phyloP scores from a whole-genome alignment of 1,140 invertebrate species.

The Polypedilum pembai region DNA sequence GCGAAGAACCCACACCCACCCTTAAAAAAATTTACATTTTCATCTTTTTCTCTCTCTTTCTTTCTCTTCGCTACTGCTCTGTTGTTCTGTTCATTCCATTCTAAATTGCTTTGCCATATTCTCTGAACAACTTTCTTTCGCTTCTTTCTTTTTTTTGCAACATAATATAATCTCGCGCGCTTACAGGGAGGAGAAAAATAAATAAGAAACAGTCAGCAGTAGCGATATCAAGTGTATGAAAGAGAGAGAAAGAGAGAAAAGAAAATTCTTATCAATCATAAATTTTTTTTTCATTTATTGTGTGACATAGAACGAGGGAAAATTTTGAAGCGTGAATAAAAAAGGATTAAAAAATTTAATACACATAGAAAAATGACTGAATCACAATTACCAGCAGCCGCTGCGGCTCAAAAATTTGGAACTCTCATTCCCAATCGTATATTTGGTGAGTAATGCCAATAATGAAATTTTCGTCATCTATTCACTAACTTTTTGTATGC shows the following conservation, averaged over 20 bases:
- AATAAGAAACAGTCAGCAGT: no score
- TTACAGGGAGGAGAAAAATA: neutral
- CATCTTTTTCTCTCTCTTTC: neutral
- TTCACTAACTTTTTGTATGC: neutral
- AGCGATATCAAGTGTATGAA: neutral
- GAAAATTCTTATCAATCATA: conserved; percentile 9
- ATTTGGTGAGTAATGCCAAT: conserved; percentile 58
- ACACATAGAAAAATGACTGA: neutral
- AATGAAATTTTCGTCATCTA: neutral
- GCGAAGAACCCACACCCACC: neutral
- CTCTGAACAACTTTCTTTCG: neutral
- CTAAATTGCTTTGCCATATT: conserved; percentile 18
- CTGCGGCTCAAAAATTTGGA: conserved; percentile 60
- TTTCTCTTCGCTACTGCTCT: neutral
- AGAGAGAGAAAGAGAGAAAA: neutral
- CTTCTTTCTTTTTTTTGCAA: neutral
- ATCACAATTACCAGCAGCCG: conserved; percentile 8
- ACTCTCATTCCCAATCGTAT: conserved; percentile 86
- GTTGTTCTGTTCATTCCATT: neutral
- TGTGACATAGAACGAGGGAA: neutral
- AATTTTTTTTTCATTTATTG: conserved; percentile 20
- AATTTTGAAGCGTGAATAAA: neutral
- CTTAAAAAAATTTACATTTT: neutral
- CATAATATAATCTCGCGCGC: conserved; percentile 3
- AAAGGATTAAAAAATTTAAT: conserved; percentile 3